Evolutionary conservation across 2,888 invertebrate species (phyloP), one percentile per base, ranked within the genome.

Genomic region (Drosophila merina): DNA sequence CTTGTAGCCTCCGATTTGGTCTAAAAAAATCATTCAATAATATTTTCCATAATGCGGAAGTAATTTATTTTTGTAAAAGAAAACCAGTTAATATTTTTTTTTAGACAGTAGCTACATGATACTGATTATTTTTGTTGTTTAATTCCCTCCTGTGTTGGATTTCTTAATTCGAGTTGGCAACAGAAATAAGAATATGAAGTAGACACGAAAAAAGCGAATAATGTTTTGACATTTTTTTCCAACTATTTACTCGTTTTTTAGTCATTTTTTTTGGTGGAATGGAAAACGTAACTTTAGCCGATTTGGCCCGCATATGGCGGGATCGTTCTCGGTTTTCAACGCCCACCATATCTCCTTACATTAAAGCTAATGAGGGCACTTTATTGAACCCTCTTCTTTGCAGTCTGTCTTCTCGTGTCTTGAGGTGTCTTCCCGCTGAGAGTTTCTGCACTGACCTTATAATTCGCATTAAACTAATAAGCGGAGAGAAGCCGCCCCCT

Each of bases 321-420:
- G 60, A 25, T 51, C 28, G 45, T 66, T 63, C 72, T 78, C 69
- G 33, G 26, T 28, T 78, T 78, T 62, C 76, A 64, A 76, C 74
- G 71, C 66, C 66, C 64, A 69, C 40, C 50, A 73, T 78, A 81
- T 81, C 79, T 64, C 9, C 72, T 81, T 81, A 81, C 82, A 75
- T 81, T 85, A 81, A 40, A 56, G 69, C 73, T 85, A 81, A 84
- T 79, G 63, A 55, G 63, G 66, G 50, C 75, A 64, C 57, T 50
- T 75, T 57, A 58, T 62, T 68, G 59, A 72, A 74, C 59, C 59
- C 66, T 40, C 49, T 33, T 42, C 67, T 44, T 33, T 9, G 4
- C 20, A 14, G 45, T 48, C 38, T 59, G 20, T 25, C n/a, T 45
- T 10, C 36, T 36, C n/a, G 31, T 40, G 63, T 40, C 33, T 38